These are phyloP conservation scores for Poecile atricapillus DNA, from an alignment of 2,113 vertebrate species.

Conservation along the genomic window DNA sequence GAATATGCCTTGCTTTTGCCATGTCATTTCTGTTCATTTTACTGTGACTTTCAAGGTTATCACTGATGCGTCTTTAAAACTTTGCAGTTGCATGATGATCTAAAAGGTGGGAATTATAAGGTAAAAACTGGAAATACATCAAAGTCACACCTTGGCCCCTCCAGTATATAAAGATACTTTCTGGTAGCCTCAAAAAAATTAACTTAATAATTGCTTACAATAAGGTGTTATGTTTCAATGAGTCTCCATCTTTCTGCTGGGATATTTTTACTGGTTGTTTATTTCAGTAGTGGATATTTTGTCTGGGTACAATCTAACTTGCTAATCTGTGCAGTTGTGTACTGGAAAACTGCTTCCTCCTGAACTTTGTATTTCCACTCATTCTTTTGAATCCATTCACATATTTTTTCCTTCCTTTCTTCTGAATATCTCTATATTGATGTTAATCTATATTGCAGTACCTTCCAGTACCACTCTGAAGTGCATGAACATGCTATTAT, in stretches of 20 bases:
- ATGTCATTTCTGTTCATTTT: neutral
- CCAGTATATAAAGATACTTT: neutral
- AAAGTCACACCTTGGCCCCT: neutral
- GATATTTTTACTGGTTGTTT: neutral
- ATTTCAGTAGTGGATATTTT: neutral
- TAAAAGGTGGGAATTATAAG: neutral
- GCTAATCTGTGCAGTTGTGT: neutral
- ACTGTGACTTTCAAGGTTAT: neutral
- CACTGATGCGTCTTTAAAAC: neutral
- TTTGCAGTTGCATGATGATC: neutral
- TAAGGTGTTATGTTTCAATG: neutral
- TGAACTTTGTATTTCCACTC: neutral
- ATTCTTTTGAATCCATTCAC: neutral
- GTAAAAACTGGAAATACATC: neutral
- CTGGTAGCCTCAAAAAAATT: neutral
- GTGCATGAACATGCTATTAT: neutral
- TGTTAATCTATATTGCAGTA: neutral
- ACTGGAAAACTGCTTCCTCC: neutral
- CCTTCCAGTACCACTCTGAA: neutral
- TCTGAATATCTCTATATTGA: neutral
- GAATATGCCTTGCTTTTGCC: neutral
- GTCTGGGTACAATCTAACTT: neutral
- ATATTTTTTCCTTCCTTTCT: neutral
- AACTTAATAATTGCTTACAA: neutral
- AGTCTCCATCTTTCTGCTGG: neutral